These are phyloP conservation scores for Lasioglossum marginatum DNA, from an alignment of 2,888 invertebrate genomes.

Conservation along the genomic window DNA sequence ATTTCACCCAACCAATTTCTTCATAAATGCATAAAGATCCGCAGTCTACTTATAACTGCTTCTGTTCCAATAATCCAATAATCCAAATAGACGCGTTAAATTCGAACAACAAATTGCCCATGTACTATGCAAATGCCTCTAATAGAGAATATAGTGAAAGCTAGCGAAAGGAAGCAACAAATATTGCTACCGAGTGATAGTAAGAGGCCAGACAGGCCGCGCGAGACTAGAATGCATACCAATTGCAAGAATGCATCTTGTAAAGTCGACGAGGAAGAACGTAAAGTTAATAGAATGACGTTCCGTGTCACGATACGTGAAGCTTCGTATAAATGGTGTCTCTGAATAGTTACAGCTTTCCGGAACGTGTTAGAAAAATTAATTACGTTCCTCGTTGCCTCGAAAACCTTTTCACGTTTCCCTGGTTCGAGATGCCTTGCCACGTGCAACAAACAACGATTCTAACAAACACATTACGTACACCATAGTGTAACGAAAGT, in stretches of 20 bases:
- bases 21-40: too few relatives aligned
- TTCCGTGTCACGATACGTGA: constrained; percentile 56
- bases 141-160: neutral
- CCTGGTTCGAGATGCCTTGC: neutral
- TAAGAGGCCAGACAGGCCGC: constrained; percentile 49
- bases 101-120: neutral
- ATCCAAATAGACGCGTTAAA: neutral
- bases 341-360: constrained; percentile 44
- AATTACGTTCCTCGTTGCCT: constrained; percentile 24
- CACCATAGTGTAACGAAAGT: too few relatives aligned
- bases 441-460: neutral
- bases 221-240: constrained; percentile 68
- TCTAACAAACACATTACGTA: too few relatives aligned
- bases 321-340: constrained; percentile 54
- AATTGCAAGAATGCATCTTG: constrained; percentile 66
- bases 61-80: too few relatives aligned
- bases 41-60: neutral
- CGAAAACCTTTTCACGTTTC: neutral
- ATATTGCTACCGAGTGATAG: constrained; percentile 59
- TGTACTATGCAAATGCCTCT: neutral
- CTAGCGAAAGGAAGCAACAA: constrained; percentile 30
- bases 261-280: constrained; percentile 67
- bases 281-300: constrained; percentile 54
- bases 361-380: constrained; percentile 56
- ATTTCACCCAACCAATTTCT: too few relatives aligned